Conservation (phyloP, 2,113 vertebrate species). For the Sialia sialis region DNA sequence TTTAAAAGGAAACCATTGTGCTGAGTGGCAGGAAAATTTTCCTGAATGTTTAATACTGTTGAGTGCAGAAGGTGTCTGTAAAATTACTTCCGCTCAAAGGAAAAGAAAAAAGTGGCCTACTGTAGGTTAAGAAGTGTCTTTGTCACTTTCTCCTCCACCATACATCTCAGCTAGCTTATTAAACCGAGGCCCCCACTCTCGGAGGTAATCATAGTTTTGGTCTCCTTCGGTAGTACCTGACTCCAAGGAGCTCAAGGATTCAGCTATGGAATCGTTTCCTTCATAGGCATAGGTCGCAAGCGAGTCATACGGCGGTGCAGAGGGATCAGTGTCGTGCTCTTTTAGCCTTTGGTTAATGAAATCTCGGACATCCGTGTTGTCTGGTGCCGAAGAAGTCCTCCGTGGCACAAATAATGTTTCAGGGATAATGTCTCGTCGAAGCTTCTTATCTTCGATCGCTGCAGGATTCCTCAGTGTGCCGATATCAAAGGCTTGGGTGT, state of each 20-base stretch:
- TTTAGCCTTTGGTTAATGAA: conserved; percentile 93
- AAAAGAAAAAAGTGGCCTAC: conserved; percentile 4
- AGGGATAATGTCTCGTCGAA: conserved; percentile 91
- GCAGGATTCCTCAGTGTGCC: conserved; percentile 95
- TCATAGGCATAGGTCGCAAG: conserved; percentile 97
- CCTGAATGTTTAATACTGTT: conserved; percentile 70
- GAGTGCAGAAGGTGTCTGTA: conserved; percentile 62
- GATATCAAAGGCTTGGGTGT: conserved; percentile 98
- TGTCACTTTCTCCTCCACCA: conserved; percentile 89
- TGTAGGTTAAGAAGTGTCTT: conserved; percentile 81
- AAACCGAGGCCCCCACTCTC: conserved; percentile 94
- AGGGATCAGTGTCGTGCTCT: conserved; percentile 91
- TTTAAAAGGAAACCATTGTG: conserved; percentile 66
- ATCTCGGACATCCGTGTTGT: conserved; percentile 92
- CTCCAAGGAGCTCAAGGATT: conserved; percentile 93
- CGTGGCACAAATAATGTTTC: conserved; percentile 90
- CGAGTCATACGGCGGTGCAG: conserved; percentile 93
- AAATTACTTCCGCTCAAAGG: conserved; percentile 51
- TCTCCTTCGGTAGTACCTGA: conserved; percentile 90
- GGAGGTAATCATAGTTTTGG: conserved; percentile 96
- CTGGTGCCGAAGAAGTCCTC: conserved; percentile 88
- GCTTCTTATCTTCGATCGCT: conserved; percentile 90
- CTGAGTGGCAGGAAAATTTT: conserved; percentile 73
- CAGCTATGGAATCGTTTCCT: conserved; percentile 90
- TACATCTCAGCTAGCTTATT: conserved; percentile 98